Base-by-base conservation (phyloP, 2,797 vertebrate genomes). In the Oryzias dopingdopingensis region DNA sequence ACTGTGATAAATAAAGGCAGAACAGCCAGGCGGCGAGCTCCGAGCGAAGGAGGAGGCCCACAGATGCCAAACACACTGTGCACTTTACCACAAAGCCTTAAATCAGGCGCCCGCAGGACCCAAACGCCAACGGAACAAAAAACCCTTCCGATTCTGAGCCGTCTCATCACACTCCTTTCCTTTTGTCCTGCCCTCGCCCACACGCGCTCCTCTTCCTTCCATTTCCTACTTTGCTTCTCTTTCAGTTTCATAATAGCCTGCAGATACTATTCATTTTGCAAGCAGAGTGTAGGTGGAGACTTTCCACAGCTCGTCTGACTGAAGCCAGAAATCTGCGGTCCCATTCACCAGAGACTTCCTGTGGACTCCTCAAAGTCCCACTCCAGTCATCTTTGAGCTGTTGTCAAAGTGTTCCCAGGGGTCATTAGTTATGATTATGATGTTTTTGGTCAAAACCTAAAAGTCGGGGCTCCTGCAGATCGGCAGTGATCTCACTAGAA, bases 181-280 rank as follows among this genome's bases (percentile, higher is more conserved):
- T 49, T 52, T 72, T 67, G 63, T 70, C n/a, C 48, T 10, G 4
- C 45, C 49, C 45, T 76, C 55, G 52, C 59, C 52, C 59, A 57
- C 51, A 40, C 65, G 44, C 59, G 57, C 58, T 61, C 32, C 37
- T 46, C 53, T 49, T 17, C 67, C 59, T 42, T 29, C 40, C n/a
- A 29, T 58, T 42, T 65, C 63, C n/a, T 56, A 0, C 56, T 64
- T 44, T 52, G 55, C 53, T 69, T 52, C 59, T 54, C n/a, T 52
- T 50, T 46, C 52, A 73, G 67, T 63, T 42, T 74, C 60, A 77
- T 72, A 70, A 80, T 72, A 74, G 79, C 76, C 68, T 59, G 72
- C 65, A 75, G 84, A 83, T 76, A 65, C 77, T 76, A 50, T 82
- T 88, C 73, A 75, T 81, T 81, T 73, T 47, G 52, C 62, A 62